Percentiles rank a stretch among this genome's conserved stretches.
Evolutionary conservation across 2,888 invertebrate genomes (phyloP).

Genomic region (Pteria penguin): DNA sequence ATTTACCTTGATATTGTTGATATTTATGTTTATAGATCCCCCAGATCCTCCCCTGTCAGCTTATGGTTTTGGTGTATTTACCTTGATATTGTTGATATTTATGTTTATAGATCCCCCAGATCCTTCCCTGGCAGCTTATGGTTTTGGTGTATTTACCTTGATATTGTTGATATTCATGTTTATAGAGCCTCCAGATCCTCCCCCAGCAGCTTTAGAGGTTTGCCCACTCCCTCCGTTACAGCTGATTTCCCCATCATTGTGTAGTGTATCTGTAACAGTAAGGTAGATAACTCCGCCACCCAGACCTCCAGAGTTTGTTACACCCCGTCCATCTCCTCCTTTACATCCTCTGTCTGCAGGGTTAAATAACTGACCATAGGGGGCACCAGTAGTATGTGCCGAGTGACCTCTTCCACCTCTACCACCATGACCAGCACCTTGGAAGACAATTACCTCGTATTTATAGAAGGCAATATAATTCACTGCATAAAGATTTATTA

Average conservation of each 20-base stretch:
- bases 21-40: too few relatives aligned
- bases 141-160: conserved; percentile 38
- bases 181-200: conserved; percentile 68
- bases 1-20: too few relatives aligned
- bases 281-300: conserved; percentile 64
- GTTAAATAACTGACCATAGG: conserved; percentile 62
- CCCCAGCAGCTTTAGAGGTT: conserved; percentile 49
- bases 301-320: conserved; percentile 49
- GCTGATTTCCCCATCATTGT: conserved; percentile 64
- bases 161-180: conserved; percentile 53
- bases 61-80: background rate
- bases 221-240: conserved; percentile 59
- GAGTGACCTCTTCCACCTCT: conserved; percentile 59
- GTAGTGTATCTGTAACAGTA: conserved; percentile 53
- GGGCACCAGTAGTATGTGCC: conserved; percentile 52
- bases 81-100: conserved; percentile 53
- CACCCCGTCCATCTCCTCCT: conserved; percentile 52
- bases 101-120: conserved; percentile 65
- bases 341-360: conserved; percentile 60
- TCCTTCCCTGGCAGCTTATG: conserved; percentile 46
- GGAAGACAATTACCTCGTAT: background rate
- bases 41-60: too few relatives aligned
- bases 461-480: background rate
- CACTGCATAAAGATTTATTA: too few relatives aligned
- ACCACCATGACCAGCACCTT: conserved; percentile 71